Base-by-base conservation (phyloP, 2,797 vertebrate species). In the Acanthurus leucopareius region DNA sequence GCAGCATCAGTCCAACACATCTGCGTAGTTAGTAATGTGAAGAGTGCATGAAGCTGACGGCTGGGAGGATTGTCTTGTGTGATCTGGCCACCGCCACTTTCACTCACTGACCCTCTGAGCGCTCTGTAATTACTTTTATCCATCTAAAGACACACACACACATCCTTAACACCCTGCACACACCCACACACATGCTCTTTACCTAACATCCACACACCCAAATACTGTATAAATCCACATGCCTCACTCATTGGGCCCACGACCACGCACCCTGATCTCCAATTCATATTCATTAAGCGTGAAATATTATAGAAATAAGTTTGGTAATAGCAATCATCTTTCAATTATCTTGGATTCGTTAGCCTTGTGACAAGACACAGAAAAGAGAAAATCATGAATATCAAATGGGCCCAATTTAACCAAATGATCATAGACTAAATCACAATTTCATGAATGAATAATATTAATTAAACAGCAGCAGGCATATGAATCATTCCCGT, bases 381-480 rank as follows among this genome's bases (percentile, higher is more conserved):
- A 91, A 90, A 93, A 86, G 79, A 66, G 86, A 92, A 90, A 93
- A 94, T 94, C 88, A 93, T 94, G 92, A 95, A 95, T 95, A 95
- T 94, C 87, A 93, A 94, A 95, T 94, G 91, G 85, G 77, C 84
- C 85, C 93, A 94, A 91, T 94, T 94, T 92, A 92, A 91, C 88
- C 90, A 94, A 94, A 94, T 92, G 91, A 94, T 94, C 90, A 93
- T 86, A 86, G 89, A 93, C 91, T 93, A 91, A 93, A 93, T 95
- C 91, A 91, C 92, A 94, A 94, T 94, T 95, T 95, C 92, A 94
- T 94, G 93, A 94, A 92, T 94, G 93, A 94, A 94, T 95, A 91
- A 94, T 92, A 92, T 93, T 93, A 94, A 93, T 94, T 94, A 93
- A 93, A 91, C 88, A 84, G 91, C 87, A 90, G 73, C 85, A 79